phyloP scores from a whole-genome alignment of 2,113 vertebrate genomes.

The Nanorana parkeri region DNA sequence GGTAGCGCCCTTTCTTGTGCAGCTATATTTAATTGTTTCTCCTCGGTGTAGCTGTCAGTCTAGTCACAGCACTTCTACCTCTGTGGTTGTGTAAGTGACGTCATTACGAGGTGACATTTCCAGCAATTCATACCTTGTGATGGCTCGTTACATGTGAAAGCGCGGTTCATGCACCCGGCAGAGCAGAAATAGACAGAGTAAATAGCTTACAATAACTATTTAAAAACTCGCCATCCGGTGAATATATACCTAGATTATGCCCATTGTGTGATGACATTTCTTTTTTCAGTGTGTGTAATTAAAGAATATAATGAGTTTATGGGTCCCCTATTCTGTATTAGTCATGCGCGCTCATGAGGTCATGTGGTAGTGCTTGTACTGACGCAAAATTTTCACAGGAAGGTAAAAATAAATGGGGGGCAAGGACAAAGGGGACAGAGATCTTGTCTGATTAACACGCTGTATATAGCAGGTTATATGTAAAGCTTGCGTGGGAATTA shows the following conservation, averaged over 20 bases:
- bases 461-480: too few relatives aligned
- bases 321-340: too few relatives aligned
- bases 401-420: too few relatives aligned
- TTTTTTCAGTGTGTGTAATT: too few relatives aligned
- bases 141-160: slow-evolving; percentile 42
- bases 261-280: background rate
- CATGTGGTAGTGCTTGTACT: too few relatives aligned
- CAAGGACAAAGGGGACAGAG: too few relatives aligned
- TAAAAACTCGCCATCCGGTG: background rate
- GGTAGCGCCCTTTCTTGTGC: background rate
- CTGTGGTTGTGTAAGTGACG: slow-evolving; percentile 11
- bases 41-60: background rate
- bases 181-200: background rate
- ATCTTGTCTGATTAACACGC: too few relatives aligned
- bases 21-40: slow-evolving; percentile 33
- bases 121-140: slow-evolving; percentile 27
- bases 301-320: too few relatives aligned
- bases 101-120: slow-evolving; percentile 43
- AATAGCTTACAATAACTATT: slow-evolving; percentile 2
- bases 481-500: too few relatives aligned
- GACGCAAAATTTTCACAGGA: too few relatives aligned
- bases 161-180: background rate
- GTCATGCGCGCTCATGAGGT: too few relatives aligned
- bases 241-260: background rate
- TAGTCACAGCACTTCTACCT: background rate